Evolutionary conservation across 1,140 invertebrate genomes (phyloP), one percentile per base, ranked within the genome.

Genomic region (Mylabris phalerata): DNA sequence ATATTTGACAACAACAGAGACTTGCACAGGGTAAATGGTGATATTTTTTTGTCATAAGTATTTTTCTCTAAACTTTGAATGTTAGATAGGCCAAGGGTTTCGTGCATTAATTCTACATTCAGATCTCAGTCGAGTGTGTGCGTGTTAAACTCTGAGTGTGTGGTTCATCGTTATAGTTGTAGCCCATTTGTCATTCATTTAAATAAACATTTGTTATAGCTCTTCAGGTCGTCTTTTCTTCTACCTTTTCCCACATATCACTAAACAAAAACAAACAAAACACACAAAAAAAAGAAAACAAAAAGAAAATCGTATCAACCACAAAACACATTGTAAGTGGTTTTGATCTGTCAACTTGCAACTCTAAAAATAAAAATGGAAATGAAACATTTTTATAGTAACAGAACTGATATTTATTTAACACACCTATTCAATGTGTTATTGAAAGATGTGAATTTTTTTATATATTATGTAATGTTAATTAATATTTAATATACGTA

Each of bases 21-120:
- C 73, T 74, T 74, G 73, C 73, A 74, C 73, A 74, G 73, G 73
- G 73, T 74, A 74, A 74, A 74, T 73, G 73, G 73, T 74, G 73
- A 74, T 74, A 74, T 72, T 73, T 73, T 74, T 72, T 74, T 74
- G 69, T 73, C 70, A 72, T 74, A 72, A 74, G 69, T 74, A 74
- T 74, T 73, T 32, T 74, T 73, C 71, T 73, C 71, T 72, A 71
- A 74, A 72, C 67, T 72, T 72, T 73, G 68, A 72, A 72, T 74
- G 73, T 74, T 74, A 73, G 71, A 63, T 73, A 74, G 69, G 71
- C 71, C 70, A 67, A 71, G 69, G 67, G 72, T 70, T 68, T 71
- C 65, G 71, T 71, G 71, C 71, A 71, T 73, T 73, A 73, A 32
- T 67, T 68, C 66, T 66, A 71, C 68, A 70, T 70, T 72, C 69